Percentiles rank a stretch among this genome's conserved stretches.
phyloP scores from a whole-genome alignment of 2,888 invertebrate species.

The Acleris holmiana region DNA sequence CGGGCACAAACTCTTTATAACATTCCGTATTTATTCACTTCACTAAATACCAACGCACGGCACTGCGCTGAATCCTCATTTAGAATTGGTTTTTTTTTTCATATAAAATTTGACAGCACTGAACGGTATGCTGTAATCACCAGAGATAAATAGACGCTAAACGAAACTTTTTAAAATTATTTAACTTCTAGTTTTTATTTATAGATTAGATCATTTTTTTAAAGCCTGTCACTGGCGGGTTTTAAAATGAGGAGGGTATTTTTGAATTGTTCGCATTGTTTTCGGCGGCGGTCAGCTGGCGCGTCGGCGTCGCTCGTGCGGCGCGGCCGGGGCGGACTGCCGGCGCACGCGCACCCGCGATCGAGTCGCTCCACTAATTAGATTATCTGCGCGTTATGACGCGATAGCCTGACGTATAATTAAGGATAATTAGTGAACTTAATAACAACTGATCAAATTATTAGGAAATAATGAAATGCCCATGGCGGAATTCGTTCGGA shows the following conservation, averaged over 20 bases:
- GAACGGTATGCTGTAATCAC: neutral
- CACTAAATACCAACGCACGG: neutral
- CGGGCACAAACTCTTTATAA: slow-evolving; percentile 6
- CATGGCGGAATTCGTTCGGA: too few species aligned
- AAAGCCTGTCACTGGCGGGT: neutral
- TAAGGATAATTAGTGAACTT: too few species aligned
- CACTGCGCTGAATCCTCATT: neutral
- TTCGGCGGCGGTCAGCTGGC: neutral
- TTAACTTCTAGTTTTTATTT: neutral
- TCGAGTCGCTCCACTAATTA: slow-evolving; percentile 19
- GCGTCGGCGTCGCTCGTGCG: slow-evolving; percentile 13
- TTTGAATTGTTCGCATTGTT: slow-evolving; percentile 13
- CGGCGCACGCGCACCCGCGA: slow-evolving; percentile 10
- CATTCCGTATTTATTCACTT: slow-evolving; percentile 17
- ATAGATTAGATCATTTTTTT: neutral
- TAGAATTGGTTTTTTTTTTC: neutral
- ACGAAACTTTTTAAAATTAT: neutral
- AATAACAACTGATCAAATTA: too few species aligned
- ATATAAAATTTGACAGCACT: neutral
- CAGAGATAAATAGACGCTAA: neutral
- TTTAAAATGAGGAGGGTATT: slow-evolving; percentile 11
- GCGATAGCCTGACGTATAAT: neutral
- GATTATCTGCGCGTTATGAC: slow-evolving; percentile 18
- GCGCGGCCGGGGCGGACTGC: slow-evolving; percentile 31
- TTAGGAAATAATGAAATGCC: too few species aligned